Evolutionary conservation across 2,888 invertebrate species (phyloP).

Genomic region (Elmis aenea): DNA sequence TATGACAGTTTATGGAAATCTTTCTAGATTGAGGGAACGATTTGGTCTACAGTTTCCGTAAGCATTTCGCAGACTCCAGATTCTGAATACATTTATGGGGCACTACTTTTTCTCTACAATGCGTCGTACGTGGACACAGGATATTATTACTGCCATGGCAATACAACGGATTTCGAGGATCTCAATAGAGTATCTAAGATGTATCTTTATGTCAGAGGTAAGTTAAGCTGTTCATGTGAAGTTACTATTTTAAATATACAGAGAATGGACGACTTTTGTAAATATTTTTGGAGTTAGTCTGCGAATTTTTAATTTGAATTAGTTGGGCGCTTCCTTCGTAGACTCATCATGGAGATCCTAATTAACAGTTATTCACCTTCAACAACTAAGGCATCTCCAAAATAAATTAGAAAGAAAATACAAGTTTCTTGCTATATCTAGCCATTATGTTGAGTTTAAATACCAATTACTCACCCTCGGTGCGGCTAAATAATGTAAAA

Average conservation of each 20-base stretch:
- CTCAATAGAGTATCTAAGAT: slow-evolving; percentile 43
- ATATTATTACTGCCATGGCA: slow-evolving; percentile 43
- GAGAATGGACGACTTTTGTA: too few species aligned
- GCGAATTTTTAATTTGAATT: neutral
- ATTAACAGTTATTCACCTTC: too few species aligned
- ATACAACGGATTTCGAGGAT: slow-evolving; percentile 38
- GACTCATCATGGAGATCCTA: too few species aligned
- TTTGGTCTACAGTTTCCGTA: slow-evolving; percentile 18
- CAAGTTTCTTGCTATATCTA: too few species aligned
- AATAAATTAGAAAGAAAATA: too few species aligned
- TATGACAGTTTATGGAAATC: neutral
- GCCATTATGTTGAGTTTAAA: too few species aligned
- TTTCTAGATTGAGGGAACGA: neutral
- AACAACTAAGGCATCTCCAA: too few species aligned
- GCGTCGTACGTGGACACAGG: slow-evolving; percentile 42
- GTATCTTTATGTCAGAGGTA: slow-evolving; percentile 55
- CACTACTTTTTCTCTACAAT: slow-evolving; percentile 43
- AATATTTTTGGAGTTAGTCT: neutral
- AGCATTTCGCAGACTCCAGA: slow-evolving; percentile 21
- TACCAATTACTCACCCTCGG: too few species aligned
- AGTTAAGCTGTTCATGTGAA: too few species aligned
- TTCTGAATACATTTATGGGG: slow-evolving; percentile 41
- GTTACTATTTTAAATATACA: too few species aligned
- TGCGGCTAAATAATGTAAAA: too few species aligned
- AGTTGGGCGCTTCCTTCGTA: too few species aligned